Evolutionary conservation across 2,113 vertebrate genomes (phyloP).

Genomic region (Ornithorhynchus anatinus): DNA sequence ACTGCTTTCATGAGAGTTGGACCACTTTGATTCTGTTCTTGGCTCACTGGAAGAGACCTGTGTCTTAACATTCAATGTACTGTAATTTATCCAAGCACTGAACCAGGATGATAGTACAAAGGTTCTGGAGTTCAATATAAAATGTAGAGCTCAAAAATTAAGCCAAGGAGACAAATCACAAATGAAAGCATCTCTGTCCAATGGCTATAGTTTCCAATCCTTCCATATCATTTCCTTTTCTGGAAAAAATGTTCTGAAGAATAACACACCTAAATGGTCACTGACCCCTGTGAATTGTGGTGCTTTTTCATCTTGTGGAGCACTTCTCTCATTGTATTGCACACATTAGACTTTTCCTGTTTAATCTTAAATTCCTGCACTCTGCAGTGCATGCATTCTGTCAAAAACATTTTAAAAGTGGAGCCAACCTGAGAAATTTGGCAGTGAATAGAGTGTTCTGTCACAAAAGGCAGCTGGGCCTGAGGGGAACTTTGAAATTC

Average conservation of each 20-base stretch:
- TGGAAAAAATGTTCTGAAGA: too few relatives aligned
- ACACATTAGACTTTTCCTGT: accelerated
- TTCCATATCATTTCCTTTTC: too few relatives aligned
- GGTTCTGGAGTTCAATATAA: too few relatives aligned
- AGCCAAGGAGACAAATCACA: background rate
- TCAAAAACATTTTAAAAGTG: background rate
- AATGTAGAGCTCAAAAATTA: background rate
- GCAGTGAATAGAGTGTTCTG: accelerated
- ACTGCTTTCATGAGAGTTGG: too few relatives aligned
- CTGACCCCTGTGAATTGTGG: too few relatives aligned
- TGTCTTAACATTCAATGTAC: too few relatives aligned
- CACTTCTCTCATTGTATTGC: accelerated
- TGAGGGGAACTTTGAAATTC: accelerated
- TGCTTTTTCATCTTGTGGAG: background rate
- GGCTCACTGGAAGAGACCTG: too few relatives aligned
- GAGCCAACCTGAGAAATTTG: background rate
- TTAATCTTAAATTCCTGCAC: accelerated
- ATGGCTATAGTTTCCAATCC: background rate
- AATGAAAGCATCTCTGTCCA: background rate
- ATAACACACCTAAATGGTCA: too few relatives aligned
- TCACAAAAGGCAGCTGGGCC: background rate
- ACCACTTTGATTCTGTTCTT: too few relatives aligned
- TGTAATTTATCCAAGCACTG: too few relatives aligned
- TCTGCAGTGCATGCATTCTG: accelerated
- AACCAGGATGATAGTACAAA: too few relatives aligned